Evolutionary conservation across 2,888 invertebrate genomes (phyloP), one percentile per base, ranked within the genome.

Genomic region (Ornithoptera alexandrae): DNA sequence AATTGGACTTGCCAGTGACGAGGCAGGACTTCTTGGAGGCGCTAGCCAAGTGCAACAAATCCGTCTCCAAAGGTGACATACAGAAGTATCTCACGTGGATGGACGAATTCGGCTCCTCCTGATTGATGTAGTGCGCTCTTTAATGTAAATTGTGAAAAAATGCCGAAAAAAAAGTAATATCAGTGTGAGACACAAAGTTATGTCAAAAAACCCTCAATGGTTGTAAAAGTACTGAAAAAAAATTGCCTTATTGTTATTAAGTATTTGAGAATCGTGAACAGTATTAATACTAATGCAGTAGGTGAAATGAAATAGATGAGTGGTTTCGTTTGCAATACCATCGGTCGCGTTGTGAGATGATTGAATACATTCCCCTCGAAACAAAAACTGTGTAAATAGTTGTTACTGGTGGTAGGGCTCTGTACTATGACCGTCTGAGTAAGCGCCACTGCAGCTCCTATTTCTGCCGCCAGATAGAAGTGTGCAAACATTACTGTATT

Each of bases 51-150:
- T 98, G 99, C 87, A 98, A 98, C 87, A 98, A 99, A 87, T 98
- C 98, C 78, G 99, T 99, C 10, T 98, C 98, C 10, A 96, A 96
- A 79, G 96, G 97, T 73, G 99, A 99, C 92, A 94, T 99, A 76
- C 97, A 98, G 83, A 98, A 98, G 86, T 99, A 99, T 93, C 96
- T 97, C 79, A 96, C 96, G 81, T 99, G 99, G 99, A 98, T 99
- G 98, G 94, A 94, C 59, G 98, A 99, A 88, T 99, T 98, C 84
- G 99, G 99, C 69, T 97, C 98, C 71, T 96, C 96, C 81, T 97
- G 95, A 96, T 95, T 91, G 81, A 82, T 72, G 75, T 78, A 75
- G 72, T 73, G 68, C 24, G n/a, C 42, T 20, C 2, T 36, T 30
- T 30, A 30, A 68, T 64, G 17, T 62, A 50, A 68, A 36, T 61